phyloP scores from a whole-genome alignment of 2,888 invertebrate species.

The Abrostola tripartita region DNA sequence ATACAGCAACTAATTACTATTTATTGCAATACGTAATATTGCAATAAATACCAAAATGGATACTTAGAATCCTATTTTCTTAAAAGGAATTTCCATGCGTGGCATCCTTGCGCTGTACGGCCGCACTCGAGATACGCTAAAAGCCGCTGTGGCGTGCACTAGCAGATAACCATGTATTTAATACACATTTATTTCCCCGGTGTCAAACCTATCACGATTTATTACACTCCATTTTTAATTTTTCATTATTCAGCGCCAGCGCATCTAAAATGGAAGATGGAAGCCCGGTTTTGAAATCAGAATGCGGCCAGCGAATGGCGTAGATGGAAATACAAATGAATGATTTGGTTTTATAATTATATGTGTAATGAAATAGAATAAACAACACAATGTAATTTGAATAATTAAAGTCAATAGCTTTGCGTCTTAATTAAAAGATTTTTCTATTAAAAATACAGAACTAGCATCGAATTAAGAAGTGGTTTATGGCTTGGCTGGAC shows the following conservation, averaged over 20 bases:
- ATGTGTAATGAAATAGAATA: not conserved
- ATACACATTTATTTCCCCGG: slow-evolving; percentile 56
- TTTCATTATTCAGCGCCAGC: slow-evolving; percentile 38
- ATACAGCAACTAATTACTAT: too few relatives aligned
- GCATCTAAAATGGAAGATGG: slow-evolving; percentile 1
- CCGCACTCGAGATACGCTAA: slow-evolving; percentile 62
- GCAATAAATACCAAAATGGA: not conserved
- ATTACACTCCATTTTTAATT: slow-evolving; percentile 50
- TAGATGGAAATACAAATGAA: slow-evolving; percentile 9
- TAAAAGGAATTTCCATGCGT: slow-evolving; percentile 17
- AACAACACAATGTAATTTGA: too few relatives aligned
- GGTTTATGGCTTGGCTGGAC: too few relatives aligned
- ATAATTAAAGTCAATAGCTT: too few relatives aligned
- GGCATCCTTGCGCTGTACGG: slow-evolving; percentile 47
- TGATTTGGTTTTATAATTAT: not conserved
- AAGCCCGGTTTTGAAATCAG: slow-evolving; percentile 14
- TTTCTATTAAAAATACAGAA: too few relatives aligned
- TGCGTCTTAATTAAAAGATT: too few relatives aligned
- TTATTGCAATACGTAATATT: not conserved
- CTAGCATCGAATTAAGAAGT: too few relatives aligned
- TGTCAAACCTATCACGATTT: slow-evolving; percentile 61
- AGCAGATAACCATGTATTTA: slow-evolving; percentile 54
- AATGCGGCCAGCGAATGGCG: slow-evolving; percentile 3
- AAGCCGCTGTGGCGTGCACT: slow-evolving; percentile 58
- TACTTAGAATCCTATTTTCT: not conserved